These are phyloP conservation scores for Archilochus colubris DNA, from an alignment of 2,113 vertebrate genomes.

Conservation along the genomic window DNA sequence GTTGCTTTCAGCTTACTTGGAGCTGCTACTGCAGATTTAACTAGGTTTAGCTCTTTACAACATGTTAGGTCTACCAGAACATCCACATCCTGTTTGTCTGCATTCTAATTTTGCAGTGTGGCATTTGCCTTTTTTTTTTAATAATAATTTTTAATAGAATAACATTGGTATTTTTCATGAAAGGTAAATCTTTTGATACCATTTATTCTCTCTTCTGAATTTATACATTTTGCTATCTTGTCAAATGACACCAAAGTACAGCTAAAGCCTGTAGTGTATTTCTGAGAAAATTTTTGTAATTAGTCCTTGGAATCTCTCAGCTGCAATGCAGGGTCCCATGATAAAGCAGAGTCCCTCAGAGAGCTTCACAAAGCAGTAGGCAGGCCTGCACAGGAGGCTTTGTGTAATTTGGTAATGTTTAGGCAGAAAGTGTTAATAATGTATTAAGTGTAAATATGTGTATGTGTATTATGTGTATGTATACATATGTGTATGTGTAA, in stretches of 20 bases:
- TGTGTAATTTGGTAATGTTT: background rate
- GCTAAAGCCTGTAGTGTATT: background rate
- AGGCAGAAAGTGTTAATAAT: background rate
- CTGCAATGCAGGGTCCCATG: background rate
- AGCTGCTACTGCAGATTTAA: slow-evolving; percentile 5
- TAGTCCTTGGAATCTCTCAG: background rate
- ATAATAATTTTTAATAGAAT: background rate
- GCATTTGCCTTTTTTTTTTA: background rate
- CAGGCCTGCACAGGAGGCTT: background rate
- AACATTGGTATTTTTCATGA: background rate
- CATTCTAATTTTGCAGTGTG: background rate
- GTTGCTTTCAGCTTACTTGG: slow-evolving; percentile 30
- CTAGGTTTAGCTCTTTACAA: background rate
- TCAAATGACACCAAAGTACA: background rate
- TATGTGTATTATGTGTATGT: too few relatives aligned
- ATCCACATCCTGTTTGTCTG: background rate
- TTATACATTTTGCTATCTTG: background rate
- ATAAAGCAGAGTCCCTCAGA: background rate
- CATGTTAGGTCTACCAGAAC: background rate
- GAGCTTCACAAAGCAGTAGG: background rate
- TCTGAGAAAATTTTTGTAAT: background rate
- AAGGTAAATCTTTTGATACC: background rate
- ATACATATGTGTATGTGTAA: too few relatives aligned
- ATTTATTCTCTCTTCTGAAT: background rate
- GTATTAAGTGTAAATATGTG: background rate